Base-by-base conservation (phyloP, 1,140 invertebrate genomes). In the Cydia strobilella region DNA sequence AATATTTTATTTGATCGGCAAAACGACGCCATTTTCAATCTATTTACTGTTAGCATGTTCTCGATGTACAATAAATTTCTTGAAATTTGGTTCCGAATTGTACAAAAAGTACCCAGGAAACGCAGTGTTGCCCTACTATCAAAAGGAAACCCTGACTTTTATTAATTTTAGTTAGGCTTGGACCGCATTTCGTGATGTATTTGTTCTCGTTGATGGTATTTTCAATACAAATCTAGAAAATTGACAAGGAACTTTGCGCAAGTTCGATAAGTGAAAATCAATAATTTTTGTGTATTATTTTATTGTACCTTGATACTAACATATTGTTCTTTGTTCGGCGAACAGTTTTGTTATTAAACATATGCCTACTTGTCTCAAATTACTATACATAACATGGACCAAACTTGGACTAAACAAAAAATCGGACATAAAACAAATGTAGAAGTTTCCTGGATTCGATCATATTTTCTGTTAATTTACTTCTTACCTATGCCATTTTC, bases 21-120 rank as follows among this genome's bases (percentile, higher is more conserved):
- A 88, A 89, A 87, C 87, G 88, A 91, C 89, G 90, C 90, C 90
- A 92, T 92, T 89, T 90, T 92, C 89, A 88, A 90, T 89, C 83
- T 89, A 87, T 89, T 86, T 87, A 86, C 82, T 86, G 80, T 80
- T 77, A 75, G 76, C 79, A 76, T 76, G 82, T 88, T 88, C 79
- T 81, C 80, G 69, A 77, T 81, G 76, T 69, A 13, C 72, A 35
- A 66, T 35, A n/a, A 15, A 9, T 35, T 15, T n/a, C 3, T 59
- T 59, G 48, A 0, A 18, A 10, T 25, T 45, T 54, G n/a, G 72
- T 73, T 73, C 72, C 72, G 72, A 59, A 66, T 66, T 31, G 13
- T 15, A n/a, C 63, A 3, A 35, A 35, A n/a, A 66, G 15, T 35
- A 31, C 2, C 27, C 25, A 31, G 12, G 13, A 12, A 7, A 2